Percentiles rank a stretch among this genome's conserved stretches.
Evolutionary conservation across 2,113 vertebrate species (phyloP).

Genomic region (Trinectes maculatus): DNA sequence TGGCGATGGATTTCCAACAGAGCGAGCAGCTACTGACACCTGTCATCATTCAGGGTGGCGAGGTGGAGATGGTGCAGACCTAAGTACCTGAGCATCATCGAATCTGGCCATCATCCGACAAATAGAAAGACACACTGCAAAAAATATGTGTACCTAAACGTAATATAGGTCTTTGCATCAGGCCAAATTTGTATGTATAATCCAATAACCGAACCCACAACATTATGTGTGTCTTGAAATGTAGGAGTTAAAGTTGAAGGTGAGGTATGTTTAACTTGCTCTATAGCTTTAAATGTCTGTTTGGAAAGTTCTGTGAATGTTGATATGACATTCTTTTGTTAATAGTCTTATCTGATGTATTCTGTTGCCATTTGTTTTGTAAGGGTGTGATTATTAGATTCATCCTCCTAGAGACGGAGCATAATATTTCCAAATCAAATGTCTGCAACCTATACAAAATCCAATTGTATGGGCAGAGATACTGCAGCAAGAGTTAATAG

Average conservation of each 20-base stretch:
- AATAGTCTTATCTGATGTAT: slow-evolving; percentile 27
- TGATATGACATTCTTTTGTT: not conserved
- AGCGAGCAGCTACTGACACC: slow-evolving; percentile 65
- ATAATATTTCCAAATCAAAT: slow-evolving; percentile 54
- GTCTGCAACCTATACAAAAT: slow-evolving; percentile 38
- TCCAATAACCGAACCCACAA: slow-evolving; percentile 9
- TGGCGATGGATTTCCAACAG: slow-evolving; percentile 56
- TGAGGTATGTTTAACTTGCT: not conserved
- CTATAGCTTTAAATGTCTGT: not conserved
- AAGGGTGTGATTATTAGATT: slow-evolving; percentile 34
- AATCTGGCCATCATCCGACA: slow-evolving; percentile 16
- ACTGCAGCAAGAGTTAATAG: slow-evolving; percentile 44
- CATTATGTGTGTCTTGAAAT: slow-evolving; percentile 5
- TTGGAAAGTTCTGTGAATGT: slow-evolving; percentile 3
- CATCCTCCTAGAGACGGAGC: slow-evolving; percentile 42
- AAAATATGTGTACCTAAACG: slow-evolving; percentile 10
- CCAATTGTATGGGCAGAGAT: slow-evolving; percentile 41
- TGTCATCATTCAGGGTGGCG: slow-evolving; percentile 63
- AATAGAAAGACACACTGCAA: slow-evolving; percentile 29
- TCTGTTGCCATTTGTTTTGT: slow-evolving; percentile 20
- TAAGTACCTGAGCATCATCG: slow-evolving; percentile 41
- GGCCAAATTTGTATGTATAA: slow-evolving; percentile 19
- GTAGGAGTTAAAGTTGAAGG: no score
- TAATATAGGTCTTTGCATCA: slow-evolving; percentile 7
- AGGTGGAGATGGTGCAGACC: slow-evolving; percentile 59